Percentiles rank a stretch among this genome's conserved stretches.
phyloP scores from a whole-genome alignment of 2,113 vertebrate species.

The Accipiter virgatus region DNA sequence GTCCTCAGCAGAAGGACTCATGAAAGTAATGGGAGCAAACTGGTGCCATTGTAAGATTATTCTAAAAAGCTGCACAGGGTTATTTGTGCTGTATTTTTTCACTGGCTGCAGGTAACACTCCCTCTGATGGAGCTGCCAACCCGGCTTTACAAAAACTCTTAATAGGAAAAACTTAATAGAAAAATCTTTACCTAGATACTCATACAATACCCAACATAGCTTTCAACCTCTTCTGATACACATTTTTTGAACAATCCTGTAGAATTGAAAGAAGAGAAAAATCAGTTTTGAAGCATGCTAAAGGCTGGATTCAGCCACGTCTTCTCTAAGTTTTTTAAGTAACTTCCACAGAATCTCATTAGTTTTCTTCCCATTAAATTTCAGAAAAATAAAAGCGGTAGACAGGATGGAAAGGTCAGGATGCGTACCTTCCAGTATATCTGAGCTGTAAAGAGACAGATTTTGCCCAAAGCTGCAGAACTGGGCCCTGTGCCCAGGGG shows the following conservation, averaged over 20 bases:
- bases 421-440: background rate
- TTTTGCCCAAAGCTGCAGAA: background rate
- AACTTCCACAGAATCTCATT: background rate
- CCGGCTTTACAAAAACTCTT: background rate
- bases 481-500: background rate
- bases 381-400: background rate
- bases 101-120: background rate
- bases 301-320: background rate
- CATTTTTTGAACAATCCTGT: background rate
- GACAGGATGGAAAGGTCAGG: background rate
- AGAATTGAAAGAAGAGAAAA: background rate
- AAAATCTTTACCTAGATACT: background rate
- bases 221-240: background rate
- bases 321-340: background rate
- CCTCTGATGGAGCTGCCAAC: background rate
- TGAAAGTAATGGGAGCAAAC: background rate
- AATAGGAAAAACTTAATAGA: background rate
- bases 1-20: background rate
- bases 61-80: background rate
- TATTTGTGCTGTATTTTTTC: background rate
- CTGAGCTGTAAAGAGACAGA: background rate
- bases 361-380: background rate
- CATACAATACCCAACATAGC: background rate
- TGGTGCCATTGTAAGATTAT: accelerated
- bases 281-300: background rate